These are phyloP conservation scores for Tokudaia tokunoshimensis DNA, from an alignment of 2,797 vertebrate genomes.

Conservation along the genomic window DNA sequence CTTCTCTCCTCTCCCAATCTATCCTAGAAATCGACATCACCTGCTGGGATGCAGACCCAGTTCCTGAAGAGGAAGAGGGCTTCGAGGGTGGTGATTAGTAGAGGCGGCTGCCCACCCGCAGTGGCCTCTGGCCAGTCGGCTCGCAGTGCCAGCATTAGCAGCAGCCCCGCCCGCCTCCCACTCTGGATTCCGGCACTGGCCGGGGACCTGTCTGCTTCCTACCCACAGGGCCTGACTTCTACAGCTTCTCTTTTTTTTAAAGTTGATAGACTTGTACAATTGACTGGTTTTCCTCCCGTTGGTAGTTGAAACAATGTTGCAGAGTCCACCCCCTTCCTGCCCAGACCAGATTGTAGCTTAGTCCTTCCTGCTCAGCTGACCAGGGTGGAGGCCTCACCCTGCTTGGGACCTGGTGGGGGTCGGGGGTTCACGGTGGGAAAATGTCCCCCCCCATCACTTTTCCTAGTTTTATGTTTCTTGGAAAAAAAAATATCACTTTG, in stretches of 20 bases:
- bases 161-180: slow-evolving; percentile 80
- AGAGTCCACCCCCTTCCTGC: slow-evolving; percentile 59
- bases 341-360: slow-evolving; percentile 81
- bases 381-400: slow-evolving; percentile 69
- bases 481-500: slow-evolving; percentile 85
- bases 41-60: slow-evolving; percentile 97
- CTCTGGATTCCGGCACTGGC: slow-evolving; percentile 74
- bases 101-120: slow-evolving; percentile 46
- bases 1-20: not conserved
- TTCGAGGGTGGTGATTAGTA: slow-evolving; percentile 87
- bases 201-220: slow-evolving; percentile 69
- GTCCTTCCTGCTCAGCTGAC: slow-evolving; percentile 73
- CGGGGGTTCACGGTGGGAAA: slow-evolving; percentile 78
- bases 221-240: slow-evolving; percentile 85
- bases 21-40: slow-evolving; percentile 96
- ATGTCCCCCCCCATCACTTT: slow-evolving; percentile 73
- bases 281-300: slow-evolving; percentile 84
- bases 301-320: slow-evolving; percentile 84
- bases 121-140: slow-evolving; percentile 76
- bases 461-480: slow-evolving; percentile 86
- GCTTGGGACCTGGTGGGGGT: slow-evolving; percentile 74
- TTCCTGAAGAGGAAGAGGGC: slow-evolving; percentile 95
- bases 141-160: slow-evolving; percentile 71
- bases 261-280: slow-evolving; percentile 88
- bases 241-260: slow-evolving; percentile 87